Evolutionary conservation across 2,888 invertebrate species (phyloP).

Genomic region (Xestia xanthographa): DNA sequence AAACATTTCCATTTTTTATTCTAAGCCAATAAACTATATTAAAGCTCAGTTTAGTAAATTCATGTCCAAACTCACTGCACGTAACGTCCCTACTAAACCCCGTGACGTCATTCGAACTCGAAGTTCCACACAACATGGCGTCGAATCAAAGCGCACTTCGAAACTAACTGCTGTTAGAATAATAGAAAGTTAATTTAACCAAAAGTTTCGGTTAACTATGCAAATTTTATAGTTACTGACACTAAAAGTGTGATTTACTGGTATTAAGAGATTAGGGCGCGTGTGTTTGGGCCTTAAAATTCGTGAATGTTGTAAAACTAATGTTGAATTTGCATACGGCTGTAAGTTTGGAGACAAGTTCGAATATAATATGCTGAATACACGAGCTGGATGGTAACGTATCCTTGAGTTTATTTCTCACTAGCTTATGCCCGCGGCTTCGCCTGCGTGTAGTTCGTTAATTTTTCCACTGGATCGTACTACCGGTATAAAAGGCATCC

Average conservation of each 20-base stretch:
- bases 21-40: neutral
- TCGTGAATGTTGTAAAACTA: constrained; percentile 50
- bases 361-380: constrained; percentile 32
- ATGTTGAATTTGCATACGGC: constrained; percentile 52
- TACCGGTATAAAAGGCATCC: too few species aligned
- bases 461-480: too few species aligned
- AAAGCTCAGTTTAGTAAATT: neutral
- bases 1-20: neutral
- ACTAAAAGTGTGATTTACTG: constrained; percentile 53
- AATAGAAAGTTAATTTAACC: constrained; percentile 67
- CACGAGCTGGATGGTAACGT: neutral
- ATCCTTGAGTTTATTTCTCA: constrained; percentile 16
- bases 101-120: constrained; percentile 32
- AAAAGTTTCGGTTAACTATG: constrained; percentile 65
- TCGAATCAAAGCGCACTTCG: constrained; percentile 56
- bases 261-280: constrained; percentile 52
- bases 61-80: constrained; percentile 26
- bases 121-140: constrained; percentile 50
- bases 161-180: constrained; percentile 56
- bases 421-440: too few species aligned
- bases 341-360: constrained; percentile 38
- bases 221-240: constrained; percentile 61
- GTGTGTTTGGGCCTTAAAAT: constrained; percentile 55
- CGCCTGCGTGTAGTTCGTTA: too few species aligned
- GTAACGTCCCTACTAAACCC: constrained; percentile 14